Base-by-base conservation (phyloP, 1,140 invertebrate species). In the Platyura marginata region DNA sequence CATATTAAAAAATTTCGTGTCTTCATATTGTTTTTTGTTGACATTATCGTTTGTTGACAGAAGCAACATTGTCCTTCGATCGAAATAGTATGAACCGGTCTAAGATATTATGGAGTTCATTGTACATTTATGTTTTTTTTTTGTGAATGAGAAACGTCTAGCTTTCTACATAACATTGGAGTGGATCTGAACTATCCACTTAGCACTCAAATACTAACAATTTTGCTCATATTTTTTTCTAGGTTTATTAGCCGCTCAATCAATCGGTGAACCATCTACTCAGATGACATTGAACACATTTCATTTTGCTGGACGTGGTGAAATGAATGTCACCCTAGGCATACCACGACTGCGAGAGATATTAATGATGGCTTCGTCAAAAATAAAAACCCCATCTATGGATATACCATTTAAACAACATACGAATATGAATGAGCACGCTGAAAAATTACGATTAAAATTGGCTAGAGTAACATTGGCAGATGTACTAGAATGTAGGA, bases 201-300 rank as follows among this genome's bases (percentile, higher is more conserved):
- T 37, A 16, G 16, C n/a, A 19, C 18, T 6, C 35, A 10, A 32
- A 9, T 32, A 9, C 29, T n/a, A 32, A 32, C 9, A 32, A 32
- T 9, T 9, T 9, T 32, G 9, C 16, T 37, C 35, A 6, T 9
- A 37, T 37, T 19, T 10, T 15, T 37, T 37, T 10, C 6, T 15
- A 37, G 35, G 40, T 19, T 16, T 41, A 20, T 62, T 98, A 42
- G 94, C 94, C 16, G 94, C 94, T 18, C 81, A 85, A 69, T 96
- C 91, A 8, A 84, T 98, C 49, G 94, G 94, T 45, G 96, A 99
- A 66, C 95, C 95, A 0, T 97, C 93, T 3, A 99, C 96, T 43
- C 95, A 99, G 68, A 98, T 99, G 95, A 99, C 96, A 51, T 62
- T 99, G 47, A 99, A 99, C 55, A 99, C 96, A 25, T 99, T 99